Conservation (phyloP, 2,888 invertebrate genomes). For the Apamea epomidion region DNA sequence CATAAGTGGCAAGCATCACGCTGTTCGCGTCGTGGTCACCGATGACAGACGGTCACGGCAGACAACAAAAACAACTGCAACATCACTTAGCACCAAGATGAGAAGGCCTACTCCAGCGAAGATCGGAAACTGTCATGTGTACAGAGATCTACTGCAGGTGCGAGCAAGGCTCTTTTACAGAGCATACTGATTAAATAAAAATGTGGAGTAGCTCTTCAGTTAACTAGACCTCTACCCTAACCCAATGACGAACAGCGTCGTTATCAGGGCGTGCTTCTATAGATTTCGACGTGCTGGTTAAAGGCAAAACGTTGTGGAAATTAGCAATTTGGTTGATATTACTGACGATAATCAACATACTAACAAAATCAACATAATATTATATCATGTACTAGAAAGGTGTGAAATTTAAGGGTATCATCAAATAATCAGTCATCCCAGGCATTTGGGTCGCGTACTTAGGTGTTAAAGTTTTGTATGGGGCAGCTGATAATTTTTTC, state of each 20-base stretch:
- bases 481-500: no score
- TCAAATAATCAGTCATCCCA: no score
- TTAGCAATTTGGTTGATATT: not conserved
- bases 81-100: not conserved
- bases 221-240: no score
- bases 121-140: not conserved
- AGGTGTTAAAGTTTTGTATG: no score
- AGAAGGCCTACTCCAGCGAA: conserved; percentile 28
- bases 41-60: conserved; percentile 59
- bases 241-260: no score
- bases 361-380: no score
- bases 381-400: no score
- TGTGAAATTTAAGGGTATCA: no score
- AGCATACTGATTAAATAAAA: not conserved
- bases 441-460: no score
- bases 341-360: not conserved
- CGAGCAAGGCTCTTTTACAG: not conserved
- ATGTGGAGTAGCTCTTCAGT: not conserved
- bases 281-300: no score
- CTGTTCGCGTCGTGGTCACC: conserved; percentile 65
- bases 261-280: no score
- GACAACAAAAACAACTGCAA: conserved; percentile 52
- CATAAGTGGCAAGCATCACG: conserved; percentile 70
- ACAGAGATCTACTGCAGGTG: not conserved
- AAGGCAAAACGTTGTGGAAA: not conserved